Percentiles rank a stretch among this genome's conserved stretches.
Evolutionary conservation across 2,888 invertebrate species (phyloP).

Genomic region (Odontocerum albicorne): DNA sequence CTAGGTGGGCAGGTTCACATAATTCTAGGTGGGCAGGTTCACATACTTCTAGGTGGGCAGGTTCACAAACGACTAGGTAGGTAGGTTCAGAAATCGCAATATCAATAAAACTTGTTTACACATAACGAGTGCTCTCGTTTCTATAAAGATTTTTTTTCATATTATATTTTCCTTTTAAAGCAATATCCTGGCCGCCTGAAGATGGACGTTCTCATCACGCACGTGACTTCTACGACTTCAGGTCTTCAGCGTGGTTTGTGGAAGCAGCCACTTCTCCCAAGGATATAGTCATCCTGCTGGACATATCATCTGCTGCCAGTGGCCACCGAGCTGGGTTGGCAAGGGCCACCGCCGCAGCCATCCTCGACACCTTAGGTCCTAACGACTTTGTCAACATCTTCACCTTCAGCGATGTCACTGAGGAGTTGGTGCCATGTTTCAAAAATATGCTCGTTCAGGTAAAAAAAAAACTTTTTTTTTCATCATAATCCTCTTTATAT

Average conservation of each 20-base stretch:
- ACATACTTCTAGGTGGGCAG: too few relatives aligned
- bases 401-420: slow-evolving; percentile 81
- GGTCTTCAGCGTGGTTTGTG: slow-evolving; percentile 94
- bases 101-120: not conserved
- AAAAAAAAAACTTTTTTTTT: too few relatives aligned
- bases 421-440: slow-evolving; percentile 88
- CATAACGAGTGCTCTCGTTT: not conserved
- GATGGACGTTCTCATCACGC: slow-evolving; percentile 77
- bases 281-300: slow-evolving; percentile 92
- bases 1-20: too few relatives aligned
- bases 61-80: too few relatives aligned
- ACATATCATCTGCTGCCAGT: slow-evolving; percentile 87
- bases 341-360: slow-evolving; percentile 82
- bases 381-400: slow-evolving; percentile 97
- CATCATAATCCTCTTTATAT: too few relatives aligned
- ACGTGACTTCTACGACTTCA: slow-evolving; percentile 89
- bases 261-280: slow-evolving; percentile 97
- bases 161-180: slow-evolving; percentile 48
- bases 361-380: slow-evolving; percentile 93
- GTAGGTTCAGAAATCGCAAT: not conserved
- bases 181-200: slow-evolving; percentile 83
- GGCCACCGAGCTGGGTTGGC: slow-evolving; percentile 84
- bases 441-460: slow-evolving; percentile 88
- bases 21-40: too few relatives aligned
- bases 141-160: not conserved